phyloP scores from a whole-genome alignment of 2,888 invertebrate species.

The Chrysotoxum bicinctum region DNA sequence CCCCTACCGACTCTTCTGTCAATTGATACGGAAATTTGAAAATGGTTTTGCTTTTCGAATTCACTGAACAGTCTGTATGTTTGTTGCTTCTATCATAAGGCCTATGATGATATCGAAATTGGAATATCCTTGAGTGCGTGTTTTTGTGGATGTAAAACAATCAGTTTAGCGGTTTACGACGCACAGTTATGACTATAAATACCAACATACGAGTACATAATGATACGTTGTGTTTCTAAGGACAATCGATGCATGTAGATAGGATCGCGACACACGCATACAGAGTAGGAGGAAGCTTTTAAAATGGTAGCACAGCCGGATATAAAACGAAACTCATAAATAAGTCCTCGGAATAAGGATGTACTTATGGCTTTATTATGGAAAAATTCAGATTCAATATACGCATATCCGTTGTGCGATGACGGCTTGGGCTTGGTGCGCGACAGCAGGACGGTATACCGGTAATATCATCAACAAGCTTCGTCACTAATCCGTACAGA shows the following conservation, averaged over 20 bases:
- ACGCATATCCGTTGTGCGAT: slow-evolving; percentile 21
- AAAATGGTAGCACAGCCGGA: slow-evolving; percentile 23
- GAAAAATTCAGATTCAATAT: slow-evolving; percentile 47
- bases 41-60: slow-evolving; percentile 60
- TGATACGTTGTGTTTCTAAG: slow-evolving; percentile 19
- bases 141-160: slow-evolving; percentile 70
- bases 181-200: slow-evolving; percentile 36
- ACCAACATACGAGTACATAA: background rate
- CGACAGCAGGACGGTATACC: background rate
- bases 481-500: slow-evolving; percentile 44
- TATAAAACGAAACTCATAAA: slow-evolving; percentile 46
- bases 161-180: slow-evolving; percentile 71
- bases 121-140: slow-evolving; percentile 51
- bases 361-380: slow-evolving; percentile 62
- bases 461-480: slow-evolving; percentile 32
- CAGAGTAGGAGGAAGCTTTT: slow-evolving; percentile 12
- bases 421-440: background rate
- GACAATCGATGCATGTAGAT: slow-evolving; percentile 51
- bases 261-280: background rate
- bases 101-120: slow-evolving; percentile 13
- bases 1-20: background rate
- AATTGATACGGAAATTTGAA: slow-evolving; percentile 65
- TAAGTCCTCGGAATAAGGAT: slow-evolving; percentile 52
- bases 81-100: background rate
- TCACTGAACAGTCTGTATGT: slow-evolving; percentile 34